Evolutionary conservation across 1,140 invertebrate species (phyloP), one percentile per base, ranked within the genome.

Genomic region (Drosophila leontia): DNA sequence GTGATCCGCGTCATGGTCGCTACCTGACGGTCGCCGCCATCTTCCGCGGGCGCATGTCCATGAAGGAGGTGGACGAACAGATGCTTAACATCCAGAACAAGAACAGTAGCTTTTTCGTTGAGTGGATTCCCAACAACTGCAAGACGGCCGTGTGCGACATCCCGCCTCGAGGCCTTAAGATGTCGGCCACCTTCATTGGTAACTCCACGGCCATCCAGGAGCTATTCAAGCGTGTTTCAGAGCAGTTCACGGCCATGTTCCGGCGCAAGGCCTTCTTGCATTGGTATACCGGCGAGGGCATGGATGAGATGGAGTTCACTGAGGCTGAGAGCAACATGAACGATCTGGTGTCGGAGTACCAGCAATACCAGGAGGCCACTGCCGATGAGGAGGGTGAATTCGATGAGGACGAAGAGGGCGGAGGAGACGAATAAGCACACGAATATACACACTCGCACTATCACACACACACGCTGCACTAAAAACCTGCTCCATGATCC

Each of bases 321-420:
- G 96, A 97, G 80, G 96, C 96, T 0, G 95, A 96, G 92, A 95
- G 94, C 93, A 94, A 97, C 94, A 94, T 96, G 96, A 95, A 97
- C 91, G 97, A 98, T 92, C 92, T 98, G 51, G 96, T 98, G 3
- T 96, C 96, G 0, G 97, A 98, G 91, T 98, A 98, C 85, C 97
- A 98, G 91, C 97, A 98, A 91, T 98, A 98, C 93, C 97, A 98
- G 91, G 97, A 95, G 91, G 95, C 95, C 37, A 95, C 95, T 41
- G 95, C 95, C 72, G 95, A 96, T 81, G 95, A 96, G 85, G 95
- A 95, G 76, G 94, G 94, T 34, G 95, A 96, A 92, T 95, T 95
- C 86, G 95, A 95, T 80, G 95, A 96, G 83, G 95, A 95, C 77
- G 94, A 94, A 77, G 95, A 94, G 80, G 94, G 93, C 19, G 93